Percentiles rank a stretch among this genome's conserved stretches.
These are phyloP conservation scores for Pogonophryne albipinna DNA, from an alignment of 2,797 vertebrate species.

Conservation along the genomic window DNA sequence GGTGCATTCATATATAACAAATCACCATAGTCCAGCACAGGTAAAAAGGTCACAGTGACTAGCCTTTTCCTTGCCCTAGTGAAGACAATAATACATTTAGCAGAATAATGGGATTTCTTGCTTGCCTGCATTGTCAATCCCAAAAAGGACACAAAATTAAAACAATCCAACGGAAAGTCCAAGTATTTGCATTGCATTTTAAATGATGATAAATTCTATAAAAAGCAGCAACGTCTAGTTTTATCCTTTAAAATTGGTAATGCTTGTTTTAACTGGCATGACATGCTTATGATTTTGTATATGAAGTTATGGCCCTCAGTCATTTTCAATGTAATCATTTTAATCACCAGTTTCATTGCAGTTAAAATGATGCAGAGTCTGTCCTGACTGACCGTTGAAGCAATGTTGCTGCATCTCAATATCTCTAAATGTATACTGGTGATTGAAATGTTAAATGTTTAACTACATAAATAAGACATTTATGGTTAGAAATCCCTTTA, in stretches of 20 bases:
- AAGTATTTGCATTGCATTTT: conserved; percentile 1
- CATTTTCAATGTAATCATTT: background rate
- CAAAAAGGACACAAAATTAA: background rate
- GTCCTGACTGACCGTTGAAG: background rate
- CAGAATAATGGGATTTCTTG: background rate
- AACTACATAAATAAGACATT: conserved; percentile 4
- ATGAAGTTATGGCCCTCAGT: background rate
- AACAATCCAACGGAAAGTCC: conserved; percentile 3
- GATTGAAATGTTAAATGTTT: conserved; percentile 5
- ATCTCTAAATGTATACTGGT: background rate
- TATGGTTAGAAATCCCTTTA: conserved; percentile 16
- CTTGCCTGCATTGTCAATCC: background rate
- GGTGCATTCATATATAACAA: too few species aligned
- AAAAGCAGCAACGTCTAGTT: too few species aligned
- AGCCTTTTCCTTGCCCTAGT: too few species aligned
- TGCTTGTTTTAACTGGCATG: background rate
- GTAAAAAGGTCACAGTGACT: too few species aligned
- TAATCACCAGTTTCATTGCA: background rate
- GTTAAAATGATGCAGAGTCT: background rate
- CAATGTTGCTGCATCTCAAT: background rate
- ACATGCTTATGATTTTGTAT: background rate
- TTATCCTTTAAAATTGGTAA: background rate
- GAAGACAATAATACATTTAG: conserved; percentile 10
- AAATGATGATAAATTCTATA: background rate
- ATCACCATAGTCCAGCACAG: too few species aligned